Evolutionary conservation across 2,113 vertebrate genomes (phyloP), one percentile per base, ranked within the genome.

Genomic region (Xiphophorus couchianus): DNA sequence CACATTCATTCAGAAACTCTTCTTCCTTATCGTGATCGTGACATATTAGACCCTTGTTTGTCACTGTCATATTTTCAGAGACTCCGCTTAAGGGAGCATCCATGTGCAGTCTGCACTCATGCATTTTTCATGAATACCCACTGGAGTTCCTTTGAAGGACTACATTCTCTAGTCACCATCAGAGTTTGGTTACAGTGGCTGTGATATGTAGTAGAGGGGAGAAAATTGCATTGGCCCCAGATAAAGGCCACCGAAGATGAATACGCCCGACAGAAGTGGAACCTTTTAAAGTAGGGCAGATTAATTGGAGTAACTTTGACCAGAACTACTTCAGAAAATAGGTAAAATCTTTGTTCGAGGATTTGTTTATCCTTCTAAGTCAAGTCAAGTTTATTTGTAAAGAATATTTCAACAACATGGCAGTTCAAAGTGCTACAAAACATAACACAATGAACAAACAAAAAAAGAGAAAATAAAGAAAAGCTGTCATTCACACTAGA

Each of bases 41-140:
- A 88, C 88, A 89, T 82, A 87, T 81, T 84, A 86, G 73, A 74
- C 83, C 86, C 88, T 89, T 92, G 88, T 94, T 92, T 91, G 82
- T 93, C 90, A 91, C 77, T 88, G 84, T 88, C 90, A 84, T 77
- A 90, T 90, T 90, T 89, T 83, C 82, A 63, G 35, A 85, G 86
- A 69, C 80, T 84, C 71, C 82, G 89, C 89, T 88, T 90, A 78
- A 88, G 86, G 77, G 86, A 89, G 90, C 87, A 85, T 86, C 88
- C 78, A 77, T 88, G 87, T 90, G 88, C 78, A 89, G 85, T 87
- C 71, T 62, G 74, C 65, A 42, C 82, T 94, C 91, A 93, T 94
- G 90, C 89, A 94, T 94, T 92, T 94, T 94, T 93, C 90, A 94
- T 94, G 89, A 84, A 87, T 77, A 84, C 76, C 70, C 85, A 86